Evolutionary conservation across 92 coral and sea anemone species (phyloP).

Genomic region (Zoanthus sociatus): DNA sequence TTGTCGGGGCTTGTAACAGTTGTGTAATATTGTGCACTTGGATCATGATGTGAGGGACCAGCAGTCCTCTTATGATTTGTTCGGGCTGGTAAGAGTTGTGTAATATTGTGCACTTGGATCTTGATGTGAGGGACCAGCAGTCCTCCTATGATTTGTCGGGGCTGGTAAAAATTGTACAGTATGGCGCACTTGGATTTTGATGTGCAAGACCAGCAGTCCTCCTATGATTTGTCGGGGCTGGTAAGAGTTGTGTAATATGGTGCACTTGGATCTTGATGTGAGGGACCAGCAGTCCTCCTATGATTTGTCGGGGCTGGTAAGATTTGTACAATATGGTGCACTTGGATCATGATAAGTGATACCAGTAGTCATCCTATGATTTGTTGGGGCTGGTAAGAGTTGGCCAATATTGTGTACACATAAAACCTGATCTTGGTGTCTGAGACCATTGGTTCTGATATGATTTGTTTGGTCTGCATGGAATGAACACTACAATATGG

Average conservation of each 20-base stretch:
- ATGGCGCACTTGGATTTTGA: too few relatives aligned
- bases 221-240: neutral
- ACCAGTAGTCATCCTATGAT: neutral
- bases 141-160: too few relatives aligned
- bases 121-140: too few relatives aligned
- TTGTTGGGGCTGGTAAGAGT: neutral
- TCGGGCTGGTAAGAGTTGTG: neutral
- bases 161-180: too few relatives aligned
- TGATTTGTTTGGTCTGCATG: neutral
- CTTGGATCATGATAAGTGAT: neutral
- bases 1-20: too few relatives aligned
- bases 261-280: too few relatives aligned
- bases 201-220: neutral
- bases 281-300: neutral
- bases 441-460: neutral
- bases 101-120: neutral
- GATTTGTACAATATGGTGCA: neutral
- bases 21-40: too few relatives aligned
- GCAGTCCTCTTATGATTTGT: neutral
- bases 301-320: neutral
- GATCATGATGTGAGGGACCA: too few relatives aligned
- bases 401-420: conserved; percentile 41
- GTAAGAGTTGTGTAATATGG: too few relatives aligned
- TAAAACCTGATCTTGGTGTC: neutral
- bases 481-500: conserved; percentile 61